Base-by-base conservation (phyloP, 2,888 invertebrate species). In the Venustoraphidia nigricollis region DNA sequence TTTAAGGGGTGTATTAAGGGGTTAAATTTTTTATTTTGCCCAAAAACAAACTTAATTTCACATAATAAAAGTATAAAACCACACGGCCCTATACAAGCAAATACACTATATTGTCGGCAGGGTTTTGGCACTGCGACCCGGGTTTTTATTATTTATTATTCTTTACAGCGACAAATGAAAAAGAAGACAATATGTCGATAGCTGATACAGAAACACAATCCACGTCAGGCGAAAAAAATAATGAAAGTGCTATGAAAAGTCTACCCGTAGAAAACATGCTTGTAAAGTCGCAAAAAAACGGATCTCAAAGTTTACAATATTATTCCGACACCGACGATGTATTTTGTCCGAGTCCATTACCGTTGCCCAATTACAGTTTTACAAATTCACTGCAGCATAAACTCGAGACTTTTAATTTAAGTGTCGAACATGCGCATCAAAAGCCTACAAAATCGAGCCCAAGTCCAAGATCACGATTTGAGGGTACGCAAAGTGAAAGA, bases 331-430 rank as follows among this genome's bases (percentile, higher is more conserved):
- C 62, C 1, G 67, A 67, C 48, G 66, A 66, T 38, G 61, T 63
- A 44, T 64, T 63, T 47, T 66, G 65, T 53, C 65, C 65, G 3
- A 59, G 59, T 53, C 67, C 66, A 1, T 57, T 77, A 41, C 75
- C 75, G n/a, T 55, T 75, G 44, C 77, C 77, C 2, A 77, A 76
- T 58, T 78, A 75, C 58, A 76, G 72, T 36, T 64, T 75, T 42
- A 73, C 74, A 53, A 75, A 75, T 59, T 73, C 75, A 11, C 34
- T 40, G 34, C 40, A 39, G 40, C 39, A 27, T 38, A 27, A 34
- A 36, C n/a, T 40, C 9, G 13, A 39, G 9, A 14, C 5, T 14
- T 36, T 34, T 37, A 44, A 37, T 36, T 44, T 9, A 14, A 37
- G 14, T 14, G 27, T 34, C 40, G 34, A n/a, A 27, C 39, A 34